Percentiles rank a stretch among this genome's conserved stretches.
Evolutionary conservation across 2,113 vertebrate species (phyloP).

Genomic region (Eurystomus gularis): DNA sequence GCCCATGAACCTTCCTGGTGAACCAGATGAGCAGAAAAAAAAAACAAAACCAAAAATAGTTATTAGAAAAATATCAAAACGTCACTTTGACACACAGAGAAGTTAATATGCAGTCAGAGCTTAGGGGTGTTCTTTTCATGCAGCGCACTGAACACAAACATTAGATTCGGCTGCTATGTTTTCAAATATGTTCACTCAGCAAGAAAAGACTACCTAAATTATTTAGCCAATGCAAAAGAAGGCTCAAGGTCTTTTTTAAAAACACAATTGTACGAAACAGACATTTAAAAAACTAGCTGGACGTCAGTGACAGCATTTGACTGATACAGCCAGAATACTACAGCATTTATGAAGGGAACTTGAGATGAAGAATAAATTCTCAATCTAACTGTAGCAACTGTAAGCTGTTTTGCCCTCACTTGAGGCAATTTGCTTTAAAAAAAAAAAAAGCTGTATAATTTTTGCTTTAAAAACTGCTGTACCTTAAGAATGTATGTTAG

Average conservation of each 20-base stretch:
- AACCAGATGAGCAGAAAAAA: slow-evolving; percentile 70
- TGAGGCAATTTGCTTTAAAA: not conserved
- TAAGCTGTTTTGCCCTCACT: not conserved
- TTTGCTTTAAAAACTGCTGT: slow-evolving; percentile 1
- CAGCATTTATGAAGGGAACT: not conserved
- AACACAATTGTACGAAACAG: not conserved
- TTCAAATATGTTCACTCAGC: not conserved
- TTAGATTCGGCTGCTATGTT: not conserved
- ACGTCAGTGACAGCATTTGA: not conserved
- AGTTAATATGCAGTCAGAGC: not conserved
- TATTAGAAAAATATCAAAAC: slow-evolving; percentile 30
- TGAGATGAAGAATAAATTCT: not conserved
- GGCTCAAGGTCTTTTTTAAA: not conserved
- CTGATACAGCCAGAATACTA: not conserved
- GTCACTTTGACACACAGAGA: slow-evolving; percentile 21
- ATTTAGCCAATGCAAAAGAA: slow-evolving; percentile 5
- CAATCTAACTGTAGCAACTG: not conserved
- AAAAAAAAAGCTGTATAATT: not conserved
- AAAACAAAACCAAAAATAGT: too few relatives aligned
- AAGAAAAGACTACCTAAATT: not conserved
- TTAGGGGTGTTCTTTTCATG: not conserved
- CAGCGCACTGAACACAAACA: not conserved
- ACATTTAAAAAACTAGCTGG: not conserved
- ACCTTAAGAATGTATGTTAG: not conserved
- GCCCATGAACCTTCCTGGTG: slow-evolving; percentile 64